Evolutionary conservation across 2,113 vertebrate species (phyloP), one percentile per base, ranked within the genome.

Genomic region (Chloropsis cyanopogon): DNA sequence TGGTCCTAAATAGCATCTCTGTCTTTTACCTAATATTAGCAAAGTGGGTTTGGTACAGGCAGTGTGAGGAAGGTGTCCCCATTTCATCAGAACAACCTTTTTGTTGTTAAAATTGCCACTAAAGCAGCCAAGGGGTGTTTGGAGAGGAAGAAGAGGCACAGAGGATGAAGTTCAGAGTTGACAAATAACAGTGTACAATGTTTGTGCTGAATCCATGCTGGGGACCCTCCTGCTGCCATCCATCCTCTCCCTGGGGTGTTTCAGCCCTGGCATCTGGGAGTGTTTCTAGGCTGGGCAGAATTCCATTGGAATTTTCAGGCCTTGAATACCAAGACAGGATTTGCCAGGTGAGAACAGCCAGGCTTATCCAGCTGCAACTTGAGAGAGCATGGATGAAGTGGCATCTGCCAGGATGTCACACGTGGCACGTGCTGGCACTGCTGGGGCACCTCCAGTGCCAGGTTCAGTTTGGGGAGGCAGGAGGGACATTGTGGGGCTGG

Each of bases 331-430:
- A 28, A 37, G 24, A 10, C 9, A 28, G 31, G 37, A 26, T 82
- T 73, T 23, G 3, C 10, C 33, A 59, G 28, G 60, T n/a, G 64
- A 25, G 47, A 33, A 31, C 42, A 70, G 35, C 35, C 35, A 37
- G 37, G 0, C 63, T 35, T 26, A 24, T 47, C 37, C 39, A 31
- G 9, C 35, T 61, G 61, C 57, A 57, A 0, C 57, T 73, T 42
- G 20, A 28, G 73, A 73, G 46, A 47, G 69, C 22, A 11, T 33
- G 0, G 0, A 2, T 23, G 2, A 26, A 0, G 0, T 19, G 15
- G 5, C 7, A 7, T 14, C 44, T 41, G 14, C n/a, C 0, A 1
- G 65, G 56, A 31, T 47, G 28, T 49, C 35, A 20, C 52, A 66
- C 6, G 0, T 49, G 70, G 60, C 50, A 46, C 5, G 1, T 29